These are phyloP conservation scores for Drosophila tani DNA, from an alignment of 1,140 invertebrate genomes.

Conservation along the genomic window DNA sequence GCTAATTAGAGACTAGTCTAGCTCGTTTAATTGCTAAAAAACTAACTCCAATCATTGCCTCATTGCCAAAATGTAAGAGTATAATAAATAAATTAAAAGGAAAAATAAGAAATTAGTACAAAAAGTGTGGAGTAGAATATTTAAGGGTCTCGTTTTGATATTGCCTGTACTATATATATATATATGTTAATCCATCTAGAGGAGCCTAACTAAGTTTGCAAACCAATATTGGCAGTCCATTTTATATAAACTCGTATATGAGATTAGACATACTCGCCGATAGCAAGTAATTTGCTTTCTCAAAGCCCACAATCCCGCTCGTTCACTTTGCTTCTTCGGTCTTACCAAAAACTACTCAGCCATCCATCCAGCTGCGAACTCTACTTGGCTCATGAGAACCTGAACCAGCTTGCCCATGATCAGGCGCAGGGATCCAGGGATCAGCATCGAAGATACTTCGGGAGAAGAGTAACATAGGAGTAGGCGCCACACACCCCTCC, in stretches of 20 bases:
- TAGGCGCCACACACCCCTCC: slow-evolving; percentile 22
- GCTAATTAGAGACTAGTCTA: slow-evolving; percentile 15
- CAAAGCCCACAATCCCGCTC: background rate
- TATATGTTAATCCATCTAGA: slow-evolving; percentile 9
- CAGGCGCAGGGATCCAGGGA: slow-evolving; percentile 39
- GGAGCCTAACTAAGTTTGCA: slow-evolving; percentile 27
- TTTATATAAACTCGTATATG: slow-evolving; percentile 2
- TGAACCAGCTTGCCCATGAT: background rate
- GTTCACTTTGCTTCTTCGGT: slow-evolving; percentile 9
- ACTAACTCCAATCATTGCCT: slow-evolving; percentile 26
- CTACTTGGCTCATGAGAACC: background rate
- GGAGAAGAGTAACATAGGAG: slow-evolving; percentile 34
- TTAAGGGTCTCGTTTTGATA: slow-evolving; percentile 44
- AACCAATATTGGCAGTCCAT: slow-evolving; percentile 31
- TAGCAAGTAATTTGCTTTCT: slow-evolving; percentile 4
- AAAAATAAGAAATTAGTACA: slow-evolving; percentile 54
- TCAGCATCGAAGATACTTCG: slow-evolving; percentile 6
- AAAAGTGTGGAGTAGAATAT: slow-evolving; percentile 39
- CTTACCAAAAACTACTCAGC: background rate
- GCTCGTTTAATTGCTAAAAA: slow-evolving; percentile 11
- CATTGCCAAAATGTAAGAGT: slow-evolving; percentile 40
- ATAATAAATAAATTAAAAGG: slow-evolving; percentile 3
- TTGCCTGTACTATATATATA: slow-evolving; percentile 10
- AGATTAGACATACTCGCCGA: slow-evolving; percentile 4
- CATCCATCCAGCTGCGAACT: slow-evolving; percentile 14